Evolutionary conservation across 2,797 vertebrate species (phyloP).

Genomic region (Acanthurus leucopareius): DNA sequence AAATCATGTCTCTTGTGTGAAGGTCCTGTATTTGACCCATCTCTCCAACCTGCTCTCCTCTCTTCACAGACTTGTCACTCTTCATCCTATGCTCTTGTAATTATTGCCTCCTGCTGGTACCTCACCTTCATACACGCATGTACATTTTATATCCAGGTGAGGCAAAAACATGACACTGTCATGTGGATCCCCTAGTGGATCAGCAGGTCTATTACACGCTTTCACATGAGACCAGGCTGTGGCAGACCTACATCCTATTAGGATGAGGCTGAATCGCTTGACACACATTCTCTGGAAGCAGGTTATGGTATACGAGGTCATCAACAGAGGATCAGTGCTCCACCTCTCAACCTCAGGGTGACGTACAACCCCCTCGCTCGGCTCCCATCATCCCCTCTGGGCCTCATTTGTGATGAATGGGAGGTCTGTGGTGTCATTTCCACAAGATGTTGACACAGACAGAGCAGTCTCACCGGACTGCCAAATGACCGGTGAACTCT

Average conservation of each 20-base stretch:
- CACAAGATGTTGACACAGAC: conserved; percentile 52
- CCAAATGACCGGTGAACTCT: conserved; percentile 58
- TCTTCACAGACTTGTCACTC: no score
- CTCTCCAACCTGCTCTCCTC: no score
- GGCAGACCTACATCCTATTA: conserved; percentile 39
- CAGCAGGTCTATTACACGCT: no score
- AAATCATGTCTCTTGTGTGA: no score
- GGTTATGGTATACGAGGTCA: conserved; percentile 54
- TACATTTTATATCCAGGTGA: no score
- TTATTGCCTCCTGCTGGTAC: no score
- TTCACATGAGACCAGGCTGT: no score
- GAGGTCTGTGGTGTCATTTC: conserved; percentile 57
- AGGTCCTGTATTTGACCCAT: no score
- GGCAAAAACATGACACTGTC: no score
- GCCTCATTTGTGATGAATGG: conserved; percentile 75
- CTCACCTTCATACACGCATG: no score
- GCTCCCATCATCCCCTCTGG: conserved; percentile 49
- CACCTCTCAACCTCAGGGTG: conserved; percentile 67
- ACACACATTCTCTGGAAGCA: conserved; percentile 44
- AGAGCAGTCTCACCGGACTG: conserved; percentile 27
- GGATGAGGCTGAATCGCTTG: conserved; percentile 52
- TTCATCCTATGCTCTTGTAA: no score
- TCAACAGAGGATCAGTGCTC: conserved; percentile 39
- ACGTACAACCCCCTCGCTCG: neutral
- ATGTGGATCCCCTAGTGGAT: no score